These are phyloP conservation scores for Schizotus pectinicornis DNA, from an alignment of 2,888 invertebrate genomes.

Conservation along the genomic window DNA sequence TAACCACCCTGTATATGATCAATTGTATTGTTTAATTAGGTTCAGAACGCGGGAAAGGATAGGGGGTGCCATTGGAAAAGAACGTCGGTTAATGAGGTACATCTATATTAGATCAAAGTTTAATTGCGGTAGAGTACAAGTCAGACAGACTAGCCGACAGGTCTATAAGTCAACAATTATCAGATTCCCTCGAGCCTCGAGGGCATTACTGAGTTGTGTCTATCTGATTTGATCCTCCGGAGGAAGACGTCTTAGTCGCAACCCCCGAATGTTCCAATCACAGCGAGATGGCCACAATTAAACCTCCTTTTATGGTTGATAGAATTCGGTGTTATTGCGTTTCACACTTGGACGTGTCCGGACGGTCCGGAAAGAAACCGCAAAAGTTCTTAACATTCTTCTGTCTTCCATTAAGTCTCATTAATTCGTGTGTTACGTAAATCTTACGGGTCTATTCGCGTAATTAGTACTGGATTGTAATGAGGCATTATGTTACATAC, in stretches of 20 bases:
- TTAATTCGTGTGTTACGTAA: slow-evolving; percentile 20
- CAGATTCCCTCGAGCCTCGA: slow-evolving; percentile 49
- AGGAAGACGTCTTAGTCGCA: slow-evolving; percentile 51
- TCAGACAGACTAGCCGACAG: slow-evolving; percentile 52
- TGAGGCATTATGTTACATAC: slow-evolving; percentile 25
- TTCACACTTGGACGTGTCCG: slow-evolving; percentile 32
- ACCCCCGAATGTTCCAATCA: slow-evolving; percentile 51
- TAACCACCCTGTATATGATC: no score
- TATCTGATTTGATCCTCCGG: slow-evolving; percentile 35
- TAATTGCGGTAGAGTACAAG: slow-evolving; percentile 41
- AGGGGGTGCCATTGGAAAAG: slow-evolving; percentile 8
- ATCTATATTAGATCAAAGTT: slow-evolving; percentile 47
- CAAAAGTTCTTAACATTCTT: slow-evolving; percentile 15
- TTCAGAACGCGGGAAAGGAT: background rate
- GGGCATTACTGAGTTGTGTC: slow-evolving; percentile 38
- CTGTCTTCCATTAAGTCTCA: slow-evolving; percentile 8
- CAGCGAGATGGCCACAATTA: slow-evolving; percentile 55
- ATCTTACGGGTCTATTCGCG: slow-evolving; percentile 13
- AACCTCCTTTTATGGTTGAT: slow-evolving; percentile 57
- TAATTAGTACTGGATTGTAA: slow-evolving; percentile 25
- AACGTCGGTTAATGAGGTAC: slow-evolving; percentile 43
- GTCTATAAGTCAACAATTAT: slow-evolving; percentile 57
- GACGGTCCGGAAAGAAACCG: slow-evolving; percentile 8
- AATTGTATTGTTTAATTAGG: no score
- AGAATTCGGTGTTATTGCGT: slow-evolving; percentile 52